Evolutionary conservation across 2,888 invertebrate genomes (phyloP).

Genomic region (Galerucella calmariensis): DNA sequence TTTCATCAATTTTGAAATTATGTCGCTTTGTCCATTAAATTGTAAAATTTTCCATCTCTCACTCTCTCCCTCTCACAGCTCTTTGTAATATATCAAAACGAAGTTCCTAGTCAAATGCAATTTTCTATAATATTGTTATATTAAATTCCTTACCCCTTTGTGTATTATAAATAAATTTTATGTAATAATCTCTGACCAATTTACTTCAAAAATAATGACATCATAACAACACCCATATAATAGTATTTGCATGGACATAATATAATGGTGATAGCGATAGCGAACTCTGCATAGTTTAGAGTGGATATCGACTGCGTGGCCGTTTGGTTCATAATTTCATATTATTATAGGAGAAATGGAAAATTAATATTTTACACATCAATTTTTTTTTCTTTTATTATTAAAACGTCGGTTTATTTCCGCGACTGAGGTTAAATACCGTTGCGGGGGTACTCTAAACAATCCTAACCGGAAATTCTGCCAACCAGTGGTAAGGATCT

Average conservation of each 20-base stretch:
- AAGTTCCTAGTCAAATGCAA: neutral
- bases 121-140: conserved; percentile 6
- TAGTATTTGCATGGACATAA: conserved; percentile 24
- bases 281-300: conserved; percentile 34
- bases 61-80: too few relatives aligned
- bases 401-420: too few relatives aligned
- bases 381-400: too few relatives aligned
- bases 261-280: conserved; percentile 36
- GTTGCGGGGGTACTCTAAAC: too few relatives aligned
- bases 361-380: neutral
- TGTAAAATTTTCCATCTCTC: too few relatives aligned
- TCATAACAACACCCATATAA: conserved; percentile 28
- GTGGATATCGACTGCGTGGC: conserved; percentile 23
- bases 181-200: conserved; percentile 30
- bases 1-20: too few relatives aligned
- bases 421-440: too few relatives aligned
- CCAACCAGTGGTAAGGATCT: too few relatives aligned
- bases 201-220: conserved; percentile 32
- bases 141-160: conserved; percentile 24
- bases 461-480: too few relatives aligned
- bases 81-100: neutral
- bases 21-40: too few relatives aligned
- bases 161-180: conserved; percentile 25
- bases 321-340: conserved; percentile 26
- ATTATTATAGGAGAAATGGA: too few relatives aligned